These are phyloP conservation scores for Aviceda cuculoides DNA, from an alignment of 2,797 vertebrate species.

Conservation along the genomic window DNA sequence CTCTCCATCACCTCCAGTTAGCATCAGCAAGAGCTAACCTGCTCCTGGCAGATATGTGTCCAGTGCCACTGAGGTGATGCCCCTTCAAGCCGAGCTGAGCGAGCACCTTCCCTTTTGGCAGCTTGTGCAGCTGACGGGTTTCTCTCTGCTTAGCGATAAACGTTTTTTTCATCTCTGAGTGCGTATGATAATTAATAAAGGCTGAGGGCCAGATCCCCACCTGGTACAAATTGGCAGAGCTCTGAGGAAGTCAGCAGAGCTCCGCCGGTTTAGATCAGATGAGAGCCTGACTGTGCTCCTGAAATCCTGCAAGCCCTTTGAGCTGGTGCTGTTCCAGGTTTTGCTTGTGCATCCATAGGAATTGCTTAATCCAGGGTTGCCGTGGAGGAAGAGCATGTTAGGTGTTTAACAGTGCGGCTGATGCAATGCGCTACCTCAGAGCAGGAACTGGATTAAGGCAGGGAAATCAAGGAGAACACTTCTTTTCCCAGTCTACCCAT, in stretches of 20 bases:
- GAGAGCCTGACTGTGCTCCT: background rate
- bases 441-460: background rate
- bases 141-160: constrained; percentile 1
- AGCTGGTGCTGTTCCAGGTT: background rate
- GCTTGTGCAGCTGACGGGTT: background rate
- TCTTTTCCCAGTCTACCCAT: background rate
- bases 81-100: background rate
- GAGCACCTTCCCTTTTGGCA: background rate
- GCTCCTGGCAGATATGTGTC: background rate
- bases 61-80: background rate
- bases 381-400: background rate
- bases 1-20: background rate
- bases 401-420: background rate
- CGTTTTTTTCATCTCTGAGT: constrained; percentile 1
- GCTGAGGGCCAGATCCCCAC: constrained; percentile 11
- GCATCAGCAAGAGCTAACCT: background rate
- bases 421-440: background rate
- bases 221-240: background rate
- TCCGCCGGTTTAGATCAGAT: background rate
- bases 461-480: background rate
- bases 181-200: background rate
- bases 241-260: background rate
- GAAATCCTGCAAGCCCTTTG: background rate
- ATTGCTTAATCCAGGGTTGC: background rate
- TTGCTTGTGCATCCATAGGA: background rate